Conservation (phyloP, 2,113 vertebrate species). For the Myiozetetes cayanensis region DNA sequence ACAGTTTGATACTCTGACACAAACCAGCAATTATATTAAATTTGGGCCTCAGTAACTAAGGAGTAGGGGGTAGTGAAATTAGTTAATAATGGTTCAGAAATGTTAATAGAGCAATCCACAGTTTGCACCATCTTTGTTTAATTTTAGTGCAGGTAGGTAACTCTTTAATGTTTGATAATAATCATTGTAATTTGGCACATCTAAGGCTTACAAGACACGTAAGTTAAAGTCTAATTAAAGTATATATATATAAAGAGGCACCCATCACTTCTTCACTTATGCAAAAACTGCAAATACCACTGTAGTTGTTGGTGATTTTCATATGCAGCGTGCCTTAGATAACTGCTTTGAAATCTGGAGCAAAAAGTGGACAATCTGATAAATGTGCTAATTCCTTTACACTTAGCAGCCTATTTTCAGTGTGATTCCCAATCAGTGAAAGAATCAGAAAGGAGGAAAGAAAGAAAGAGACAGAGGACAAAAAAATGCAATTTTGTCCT, state of each 20-base stretch:
- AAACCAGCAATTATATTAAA: constrained; percentile 29
- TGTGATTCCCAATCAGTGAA: background rate
- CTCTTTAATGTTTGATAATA: constrained; percentile 4
- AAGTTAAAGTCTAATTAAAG: background rate
- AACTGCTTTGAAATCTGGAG: background rate
- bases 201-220: background rate
- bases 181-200: background rate
- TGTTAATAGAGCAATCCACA: constrained; percentile 2
- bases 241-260: background rate
- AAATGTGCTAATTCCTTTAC: background rate
- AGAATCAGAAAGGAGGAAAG: background rate
- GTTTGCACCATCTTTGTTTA: constrained; percentile 1
- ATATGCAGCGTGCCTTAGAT: background rate
- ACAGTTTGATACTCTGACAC: constrained; percentile 45
- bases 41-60: constrained; percentile 25
- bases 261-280: background rate
- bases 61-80: background rate
- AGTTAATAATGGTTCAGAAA: constrained; percentile 40
- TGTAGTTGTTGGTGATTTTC: background rate
- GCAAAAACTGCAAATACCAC: background rate
- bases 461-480: background rate
- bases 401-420: background rate
- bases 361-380: background rate
- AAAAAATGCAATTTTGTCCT: background rate
- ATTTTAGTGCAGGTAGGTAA: background rate